Conservation (phyloP, 2,888 invertebrate genomes). For the Atherix ibis region DNA sequence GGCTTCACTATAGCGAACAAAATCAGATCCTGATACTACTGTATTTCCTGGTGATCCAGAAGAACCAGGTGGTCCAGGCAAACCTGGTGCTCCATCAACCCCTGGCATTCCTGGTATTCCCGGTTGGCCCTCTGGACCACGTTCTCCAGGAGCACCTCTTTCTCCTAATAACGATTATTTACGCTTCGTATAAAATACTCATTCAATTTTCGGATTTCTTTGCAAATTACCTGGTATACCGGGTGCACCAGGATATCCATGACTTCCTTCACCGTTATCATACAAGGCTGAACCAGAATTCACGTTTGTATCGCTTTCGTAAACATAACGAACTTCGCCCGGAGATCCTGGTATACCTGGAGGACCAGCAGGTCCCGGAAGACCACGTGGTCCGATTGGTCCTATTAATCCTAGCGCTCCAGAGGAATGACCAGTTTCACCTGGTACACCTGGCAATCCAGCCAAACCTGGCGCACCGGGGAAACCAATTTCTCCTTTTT, state of each 20-base stretch:
- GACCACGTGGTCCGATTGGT: slow-evolving; percentile 40
- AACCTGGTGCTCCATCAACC: slow-evolving; percentile 35
- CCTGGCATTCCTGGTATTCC: slow-evolving; percentile 37
- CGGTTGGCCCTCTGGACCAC: slow-evolving; percentile 39
- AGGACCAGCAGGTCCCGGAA: slow-evolving; percentile 37
- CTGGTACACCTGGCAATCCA: slow-evolving; percentile 2
- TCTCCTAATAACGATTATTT: too few relatives aligned
- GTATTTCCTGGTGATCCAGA: slow-evolving; percentile 48
- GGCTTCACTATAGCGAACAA: slow-evolving; percentile 20
- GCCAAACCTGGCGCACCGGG: not conserved
- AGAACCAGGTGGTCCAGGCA: slow-evolving; percentile 46
- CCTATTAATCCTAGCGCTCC: slow-evolving; percentile 41
- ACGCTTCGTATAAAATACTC: too few relatives aligned
- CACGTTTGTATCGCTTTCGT: too few relatives aligned
- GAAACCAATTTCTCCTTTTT: not conserved
- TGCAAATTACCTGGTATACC: too few relatives aligned
- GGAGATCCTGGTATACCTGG: slow-evolving; percentile 47
- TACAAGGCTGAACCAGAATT: slow-evolving; percentile 32
- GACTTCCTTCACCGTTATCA: not conserved
- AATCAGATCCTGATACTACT: slow-evolving; percentile 18
- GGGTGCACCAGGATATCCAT: too few relatives aligned
- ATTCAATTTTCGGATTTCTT: too few relatives aligned
- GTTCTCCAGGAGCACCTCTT: too few relatives aligned
- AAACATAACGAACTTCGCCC: too few relatives aligned
- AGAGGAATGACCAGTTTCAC: slow-evolving; percentile 5